Conservation (phyloP, 2,888 invertebrate genomes). For the Lithodes maja region DNA sequence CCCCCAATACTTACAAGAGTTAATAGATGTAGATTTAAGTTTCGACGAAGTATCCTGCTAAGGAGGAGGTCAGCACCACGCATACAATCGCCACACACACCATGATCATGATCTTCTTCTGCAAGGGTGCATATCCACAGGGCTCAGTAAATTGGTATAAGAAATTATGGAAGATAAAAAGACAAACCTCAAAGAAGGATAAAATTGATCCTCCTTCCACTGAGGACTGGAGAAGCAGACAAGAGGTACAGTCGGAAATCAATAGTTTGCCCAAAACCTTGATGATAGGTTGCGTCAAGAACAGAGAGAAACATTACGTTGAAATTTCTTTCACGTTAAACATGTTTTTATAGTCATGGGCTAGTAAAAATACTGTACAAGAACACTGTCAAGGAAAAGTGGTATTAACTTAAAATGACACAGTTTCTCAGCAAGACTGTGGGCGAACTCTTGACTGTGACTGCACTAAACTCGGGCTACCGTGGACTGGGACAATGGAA, state of each 20-base stretch:
- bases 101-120: conserved; percentile 97
- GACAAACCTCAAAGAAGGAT: conserved; percentile 24
- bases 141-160: conserved; percentile 50
- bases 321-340: too few relatives aligned
- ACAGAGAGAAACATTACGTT: too few relatives aligned
- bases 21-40: conserved; percentile 49
- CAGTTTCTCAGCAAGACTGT: too few relatives aligned
- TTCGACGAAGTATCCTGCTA: conserved; percentile 67
- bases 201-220: conserved; percentile 40
- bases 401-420: too few relatives aligned
- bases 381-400: too few relatives aligned
- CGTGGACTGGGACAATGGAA: conserved; percentile 63
- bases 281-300: not conserved
- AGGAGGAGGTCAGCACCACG: conserved; percentile 69
- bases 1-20: conserved; percentile 44
- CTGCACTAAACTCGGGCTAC: conserved; percentile 8
- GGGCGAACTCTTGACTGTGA: too few relatives aligned
- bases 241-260: not conserved
- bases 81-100: conserved; percentile 80
- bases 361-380: too few relatives aligned
- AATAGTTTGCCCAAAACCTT: too few relatives aligned
- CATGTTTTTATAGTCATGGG: too few relatives aligned
- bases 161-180: conserved; percentile 35
- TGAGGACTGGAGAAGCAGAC: conserved; percentile 53
- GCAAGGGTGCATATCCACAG: conserved; percentile 75